A percentile compares a stretch with the other conserved stretches of the same genome.
phyloP scores from a whole-genome alignment of 2,888 invertebrate genomes.

The Mythimna lalbum region DNA sequence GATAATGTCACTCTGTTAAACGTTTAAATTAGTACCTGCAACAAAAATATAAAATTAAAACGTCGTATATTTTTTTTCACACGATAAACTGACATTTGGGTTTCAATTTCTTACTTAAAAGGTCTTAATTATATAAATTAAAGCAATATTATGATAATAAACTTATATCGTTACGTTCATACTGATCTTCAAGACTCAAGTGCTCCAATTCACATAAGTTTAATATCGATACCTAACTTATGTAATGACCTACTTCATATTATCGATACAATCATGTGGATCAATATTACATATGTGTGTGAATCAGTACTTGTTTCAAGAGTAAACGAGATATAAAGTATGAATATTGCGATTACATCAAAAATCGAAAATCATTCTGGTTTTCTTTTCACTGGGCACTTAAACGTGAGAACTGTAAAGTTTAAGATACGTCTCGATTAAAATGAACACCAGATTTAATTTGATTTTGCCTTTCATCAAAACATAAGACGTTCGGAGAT shows the following conservation, averaged over 20 bases:
- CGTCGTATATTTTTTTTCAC: slow-evolving; percentile 22
- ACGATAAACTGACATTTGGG: slow-evolving; percentile 8
- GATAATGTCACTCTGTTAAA: slow-evolving; percentile 23
- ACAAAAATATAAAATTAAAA: slow-evolving; percentile 43
- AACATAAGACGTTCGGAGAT: too few relatives aligned
- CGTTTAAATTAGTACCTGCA: slow-evolving; percentile 55
- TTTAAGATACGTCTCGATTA: slow-evolving; percentile 1
- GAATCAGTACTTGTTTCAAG: slow-evolving; percentile 14
- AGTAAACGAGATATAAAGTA: slow-evolving; percentile 8
- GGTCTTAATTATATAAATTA: neutral
- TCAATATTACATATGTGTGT: slow-evolving; percentile 16
- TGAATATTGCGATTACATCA: slow-evolving; percentile 31
- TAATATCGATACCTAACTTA: slow-evolving; percentile 47
- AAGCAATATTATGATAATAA: slow-evolving; percentile 24
- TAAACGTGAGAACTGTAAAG: slow-evolving; percentile 15
- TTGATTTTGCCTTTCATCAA: too few relatives aligned
- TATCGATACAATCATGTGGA: slow-evolving; percentile 41
- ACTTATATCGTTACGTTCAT: slow-evolving; percentile 26
- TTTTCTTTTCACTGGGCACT: neutral
- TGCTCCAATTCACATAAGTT: slow-evolving; percentile 49
- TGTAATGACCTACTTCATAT: slow-evolving; percentile 48
- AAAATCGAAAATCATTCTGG: slow-evolving; percentile 3
- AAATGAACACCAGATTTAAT: neutral
- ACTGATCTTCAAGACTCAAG: slow-evolving; percentile 15
- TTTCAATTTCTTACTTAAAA: slow-evolving; percentile 13